Base-by-base conservation (phyloP, 2,113 vertebrate genomes). In the Sander lucioperca region DNA sequence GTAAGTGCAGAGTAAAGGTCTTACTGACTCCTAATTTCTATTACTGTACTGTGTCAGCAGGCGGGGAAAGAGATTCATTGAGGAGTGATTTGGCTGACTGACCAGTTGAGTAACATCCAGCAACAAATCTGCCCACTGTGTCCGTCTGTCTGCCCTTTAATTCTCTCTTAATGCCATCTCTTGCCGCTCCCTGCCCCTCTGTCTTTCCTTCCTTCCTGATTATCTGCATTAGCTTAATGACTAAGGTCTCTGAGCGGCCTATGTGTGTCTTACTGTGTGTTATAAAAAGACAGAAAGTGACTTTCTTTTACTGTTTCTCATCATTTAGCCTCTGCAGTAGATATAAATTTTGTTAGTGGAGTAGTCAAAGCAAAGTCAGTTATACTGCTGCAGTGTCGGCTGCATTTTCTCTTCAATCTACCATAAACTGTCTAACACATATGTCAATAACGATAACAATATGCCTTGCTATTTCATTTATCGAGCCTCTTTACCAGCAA, bases 171-270 rank as follows among this genome's bases (percentile, higher is more conserved):
- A 86, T 68, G 79, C 75, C 57, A 57, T 89, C 63, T 82, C 79
- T 67, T 82, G 58, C 69, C 65, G 27, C 76, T 87, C 79, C 63
- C 67, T 65, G 53, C 65, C 65, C 80, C 62, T 80, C 45, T 47
- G 59, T 69, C 79, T 90, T 84, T 85, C 76, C 87, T 80, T 79
- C 82, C 86, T 81, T 76, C 79, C 86, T 90, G 84, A 90, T 91
- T 85, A 89, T 86, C 68, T 85, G 65, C 91, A 92, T 93, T 90
- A 93, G 67, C 72, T 70, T 88, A 89, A 92, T 91, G 91, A 89
- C 84, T 45, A 62, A 75, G 30, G 62, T 69, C 74, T 73, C 21
- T 36, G 62, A 80, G 45, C 77, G 62, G 43, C 27, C 47, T 43
- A 39, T 58, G 67, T 80, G 39, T 74, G 21, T 83, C 54, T 86